Evolutionary conservation across 1,140 invertebrate species (phyloP).

Genomic region (Tetraneura akinire): DNA sequence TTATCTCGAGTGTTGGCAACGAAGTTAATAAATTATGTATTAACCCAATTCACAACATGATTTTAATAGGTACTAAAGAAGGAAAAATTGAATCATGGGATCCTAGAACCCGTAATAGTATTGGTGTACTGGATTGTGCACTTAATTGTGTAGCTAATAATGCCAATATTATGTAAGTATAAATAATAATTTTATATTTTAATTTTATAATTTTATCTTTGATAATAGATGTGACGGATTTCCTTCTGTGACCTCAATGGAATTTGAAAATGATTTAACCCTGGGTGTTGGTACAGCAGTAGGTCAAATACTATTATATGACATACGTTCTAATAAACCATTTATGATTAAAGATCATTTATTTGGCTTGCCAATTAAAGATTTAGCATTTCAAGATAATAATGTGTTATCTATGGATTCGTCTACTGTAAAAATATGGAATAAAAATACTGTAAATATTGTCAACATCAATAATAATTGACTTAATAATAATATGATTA

Average conservation of each 20-base stretch:
- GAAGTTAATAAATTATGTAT: constrained; percentile 85
- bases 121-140: constrained; percentile 83
- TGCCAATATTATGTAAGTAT: constrained; percentile 34
- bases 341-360: constrained; percentile 91
- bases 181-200: constrained; percentile 44
- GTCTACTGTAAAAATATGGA: constrained; percentile 93
- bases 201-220: constrained; percentile 50
- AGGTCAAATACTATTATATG: constrained; percentile 92
- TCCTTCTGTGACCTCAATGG: constrained; percentile 78
- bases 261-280: constrained; percentile 79
- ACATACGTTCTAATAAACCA: constrained; percentile 89
- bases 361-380: constrained; percentile 89
- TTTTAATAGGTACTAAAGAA: constrained; percentile 86
- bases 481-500: constrained; percentile 52
- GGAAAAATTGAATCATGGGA: constrained; percentile 97
- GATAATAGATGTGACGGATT: constrained; percentile 66
- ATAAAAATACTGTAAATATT: constrained; percentile 77
- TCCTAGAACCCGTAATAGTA: constrained; percentile 74
- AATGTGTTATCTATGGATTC: constrained; percentile 90
- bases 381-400: constrained; percentile 86
- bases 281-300: constrained; percentile 90
- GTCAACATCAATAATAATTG: neutral
- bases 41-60: constrained; percentile 85
- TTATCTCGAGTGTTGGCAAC: constrained; percentile 69
- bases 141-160: constrained; percentile 68